A percentile compares a stretch with the other conserved stretches of the same genome.
Conservation (phyloP, 2,888 invertebrate species). For the Augiades crinisus region DNA sequence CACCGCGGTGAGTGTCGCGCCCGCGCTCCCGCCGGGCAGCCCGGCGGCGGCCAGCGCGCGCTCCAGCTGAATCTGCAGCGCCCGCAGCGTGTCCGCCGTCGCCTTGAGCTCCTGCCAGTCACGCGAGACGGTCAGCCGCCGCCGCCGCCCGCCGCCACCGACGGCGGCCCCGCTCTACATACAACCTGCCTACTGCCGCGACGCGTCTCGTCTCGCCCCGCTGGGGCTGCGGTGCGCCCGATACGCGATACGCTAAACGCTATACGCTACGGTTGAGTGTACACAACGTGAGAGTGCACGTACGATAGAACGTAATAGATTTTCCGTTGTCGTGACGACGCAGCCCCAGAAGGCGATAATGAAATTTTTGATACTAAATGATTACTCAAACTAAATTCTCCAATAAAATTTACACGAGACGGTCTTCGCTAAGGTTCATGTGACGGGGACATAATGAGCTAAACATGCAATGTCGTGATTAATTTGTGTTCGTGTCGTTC, state of each 20-base stretch:
- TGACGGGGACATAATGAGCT: slow-evolving; percentile 76
- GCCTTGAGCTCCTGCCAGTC: slow-evolving; percentile 89
- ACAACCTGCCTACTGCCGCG: slow-evolving; percentile 54
- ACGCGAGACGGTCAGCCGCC: slow-evolving; percentile 61
- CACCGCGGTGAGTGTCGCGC: slow-evolving; percentile 88
- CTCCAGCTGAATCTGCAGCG: slow-evolving; percentile 90
- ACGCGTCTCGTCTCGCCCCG: slow-evolving; percentile 49
- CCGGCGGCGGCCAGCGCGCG: slow-evolving; percentile 85
- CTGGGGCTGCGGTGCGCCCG: slow-evolving; percentile 50
- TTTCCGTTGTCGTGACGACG: slow-evolving; percentile 40
- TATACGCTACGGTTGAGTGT: slow-evolving; percentile 35
- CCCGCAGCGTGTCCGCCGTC: slow-evolving; percentile 91
- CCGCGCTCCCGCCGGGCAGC: slow-evolving; percentile 78
- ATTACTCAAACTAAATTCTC: slow-evolving; percentile 61
- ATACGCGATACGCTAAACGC: slow-evolving; percentile 31
- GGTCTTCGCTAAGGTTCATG: slow-evolving; percentile 73
- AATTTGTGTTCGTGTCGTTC: slow-evolving; percentile 65
- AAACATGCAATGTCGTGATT: slow-evolving; percentile 80
- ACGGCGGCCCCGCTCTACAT: slow-evolving; percentile 46
- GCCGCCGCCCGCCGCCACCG: slow-evolving; percentile 50
- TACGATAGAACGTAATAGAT: slow-evolving; percentile 25
- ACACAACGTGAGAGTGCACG: slow-evolving; percentile 26
- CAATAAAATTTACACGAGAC: slow-evolving; percentile 66
- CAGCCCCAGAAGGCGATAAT: slow-evolving; percentile 66
- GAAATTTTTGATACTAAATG: slow-evolving; percentile 59